Evolutionary conservation across 2,113 vertebrate species (phyloP), one percentile per base, ranked within the genome.

Genomic region (Alectura lathami): DNA sequence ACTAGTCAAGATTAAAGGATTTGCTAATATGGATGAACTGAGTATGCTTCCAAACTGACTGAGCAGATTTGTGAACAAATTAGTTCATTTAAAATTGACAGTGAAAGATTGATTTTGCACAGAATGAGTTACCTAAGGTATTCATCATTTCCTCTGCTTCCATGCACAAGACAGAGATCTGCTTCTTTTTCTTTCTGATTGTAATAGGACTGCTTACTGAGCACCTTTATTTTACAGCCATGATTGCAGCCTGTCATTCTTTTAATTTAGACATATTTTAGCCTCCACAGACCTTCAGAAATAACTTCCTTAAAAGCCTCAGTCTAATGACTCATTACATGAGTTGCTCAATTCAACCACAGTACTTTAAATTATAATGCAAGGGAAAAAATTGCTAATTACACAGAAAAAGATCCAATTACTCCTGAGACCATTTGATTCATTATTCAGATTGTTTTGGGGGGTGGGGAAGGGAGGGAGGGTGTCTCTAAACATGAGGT

Each of bases 1-100:
- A 98, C 98, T 98, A 98, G 98, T 99, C 98, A 98, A 98, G 99
- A 99, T 99, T 99, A 99, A 99, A 98, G 99, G 99, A 99, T 99
- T 99, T 99, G 98, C 98, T 99, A 99, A 99, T 98, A 98, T 98
- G 98, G 98, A 98, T 98, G 98, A 99, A 98, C 98, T 98, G 98
- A 98, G 98, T 98, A 98, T 98, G 99, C 98, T 98, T 98, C 98
- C 98, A 98, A 99, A 98, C 98, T 98, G 98, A 98, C 98, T 98
- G 98, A 98, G 97, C 98, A 98, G 97, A 98, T 98, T 98, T 98
- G 98, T 98, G 98, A 98, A 98, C 98, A 99, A 99, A 99, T 99
- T 99, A 99, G 98, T 99, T 98, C 98, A 98, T 98, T 99, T 98
- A 98, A 98, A 98, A 99, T 98, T 98, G 98, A 99, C 98, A 98